Percentiles rank a stretch among this genome's conserved stretches.
Conservation (phyloP, 2,113 vertebrate species). For the Tetrao urogallus region DNA sequence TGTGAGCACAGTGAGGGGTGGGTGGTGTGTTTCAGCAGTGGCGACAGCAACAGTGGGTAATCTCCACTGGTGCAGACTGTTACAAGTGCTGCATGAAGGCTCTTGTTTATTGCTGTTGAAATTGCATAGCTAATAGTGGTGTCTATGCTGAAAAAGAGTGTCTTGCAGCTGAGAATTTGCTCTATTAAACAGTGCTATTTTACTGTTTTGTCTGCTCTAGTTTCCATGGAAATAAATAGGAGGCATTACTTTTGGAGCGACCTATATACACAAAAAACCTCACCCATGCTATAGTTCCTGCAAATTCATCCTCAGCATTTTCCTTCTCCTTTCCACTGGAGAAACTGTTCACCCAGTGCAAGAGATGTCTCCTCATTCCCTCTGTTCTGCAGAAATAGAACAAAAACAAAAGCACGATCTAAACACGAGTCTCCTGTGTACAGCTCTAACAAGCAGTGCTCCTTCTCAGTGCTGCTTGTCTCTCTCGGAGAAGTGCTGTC, state of each 20-base stretch:
- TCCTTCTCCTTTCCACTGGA: background rate
- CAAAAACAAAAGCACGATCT: background rate
- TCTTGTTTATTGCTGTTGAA: background rate
- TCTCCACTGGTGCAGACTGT: background rate
- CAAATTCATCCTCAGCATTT: conserved; percentile 11
- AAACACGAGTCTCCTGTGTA: background rate
- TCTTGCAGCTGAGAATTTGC: background rate
- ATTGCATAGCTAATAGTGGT: background rate
- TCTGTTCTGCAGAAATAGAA: background rate
- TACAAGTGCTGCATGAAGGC: background rate
- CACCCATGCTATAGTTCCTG: background rate
- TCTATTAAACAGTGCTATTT: background rate
- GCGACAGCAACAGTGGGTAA: no score
- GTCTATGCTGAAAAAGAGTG: background rate
- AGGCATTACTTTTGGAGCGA: background rate
- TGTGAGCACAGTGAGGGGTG: no score
- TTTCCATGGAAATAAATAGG: background rate
- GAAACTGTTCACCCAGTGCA: background rate
- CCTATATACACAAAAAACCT: background rate
- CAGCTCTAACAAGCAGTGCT: background rate
- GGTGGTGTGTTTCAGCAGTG: no score
- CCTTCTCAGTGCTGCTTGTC: background rate
- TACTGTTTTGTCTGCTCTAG: background rate
- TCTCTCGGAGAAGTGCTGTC: background rate
- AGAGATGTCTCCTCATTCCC: background rate